These are phyloP conservation scores for Trichogramma dendrolimi DNA, from an alignment of 2,888 invertebrate genomes.

Conservation along the genomic window DNA sequence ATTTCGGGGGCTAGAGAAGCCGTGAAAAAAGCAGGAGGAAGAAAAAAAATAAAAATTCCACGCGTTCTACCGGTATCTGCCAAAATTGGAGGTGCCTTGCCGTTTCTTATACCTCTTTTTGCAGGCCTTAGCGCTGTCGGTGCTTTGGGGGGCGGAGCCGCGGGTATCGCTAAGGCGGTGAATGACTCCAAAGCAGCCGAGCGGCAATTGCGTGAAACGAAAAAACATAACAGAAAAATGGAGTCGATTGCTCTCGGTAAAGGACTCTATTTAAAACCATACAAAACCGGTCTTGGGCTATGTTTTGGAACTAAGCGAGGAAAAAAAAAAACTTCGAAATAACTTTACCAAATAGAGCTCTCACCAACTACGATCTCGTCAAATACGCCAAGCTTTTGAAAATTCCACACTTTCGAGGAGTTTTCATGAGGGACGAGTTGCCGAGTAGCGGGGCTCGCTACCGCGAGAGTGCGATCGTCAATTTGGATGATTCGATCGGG, in stretches of 20 bases:
- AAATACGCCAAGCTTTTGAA: too few species aligned
- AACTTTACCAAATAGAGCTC: too few species aligned
- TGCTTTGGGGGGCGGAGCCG: conserved; percentile 43
- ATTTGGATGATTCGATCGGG: too few species aligned
- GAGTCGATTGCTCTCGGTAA: conserved; percentile 42
- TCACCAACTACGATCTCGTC: too few species aligned
- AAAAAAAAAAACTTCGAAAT: too few species aligned
- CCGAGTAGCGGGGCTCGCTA: too few species aligned
- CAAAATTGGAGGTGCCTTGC: conserved; percentile 35
- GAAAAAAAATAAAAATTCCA: conserved; percentile 16
- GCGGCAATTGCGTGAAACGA: conserved; percentile 38
- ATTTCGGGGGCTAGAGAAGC: conserved; percentile 22
- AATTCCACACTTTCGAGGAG: too few species aligned
- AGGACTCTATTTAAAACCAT: conserved; percentile 28
- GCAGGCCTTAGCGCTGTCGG: conserved; percentile 37
- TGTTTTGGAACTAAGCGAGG: too few species aligned
- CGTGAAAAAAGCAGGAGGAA: conserved; percentile 25
- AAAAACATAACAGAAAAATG: conserved; percentile 45
- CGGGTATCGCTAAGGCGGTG: conserved; percentile 44
- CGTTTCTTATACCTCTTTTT: conserved; percentile 34
- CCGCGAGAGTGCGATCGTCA: too few species aligned
- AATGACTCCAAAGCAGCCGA: conserved; percentile 40
- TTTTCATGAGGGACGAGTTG: too few species aligned
- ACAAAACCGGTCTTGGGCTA: conserved; percentile 5
- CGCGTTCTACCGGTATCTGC: conserved; percentile 26